Evolutionary conservation across 1,140 invertebrate species (phyloP).

Genomic region (Eupeodes corollae): DNA sequence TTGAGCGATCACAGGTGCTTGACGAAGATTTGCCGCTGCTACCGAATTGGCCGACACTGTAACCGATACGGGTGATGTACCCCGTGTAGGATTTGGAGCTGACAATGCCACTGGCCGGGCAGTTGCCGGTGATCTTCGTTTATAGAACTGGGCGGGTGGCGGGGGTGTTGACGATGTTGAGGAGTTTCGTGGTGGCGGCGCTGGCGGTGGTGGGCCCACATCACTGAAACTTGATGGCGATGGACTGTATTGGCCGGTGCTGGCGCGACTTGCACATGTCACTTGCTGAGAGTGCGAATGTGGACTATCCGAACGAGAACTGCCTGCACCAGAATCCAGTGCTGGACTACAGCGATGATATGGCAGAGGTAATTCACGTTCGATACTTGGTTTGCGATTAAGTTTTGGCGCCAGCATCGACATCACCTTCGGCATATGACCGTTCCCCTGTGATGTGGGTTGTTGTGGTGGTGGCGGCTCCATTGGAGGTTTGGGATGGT

Average conservation of each 20-base stretch:
- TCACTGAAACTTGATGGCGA: conserved; percentile 49
- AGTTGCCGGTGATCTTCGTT: conserved; percentile 67
- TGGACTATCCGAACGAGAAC: conserved; percentile 79
- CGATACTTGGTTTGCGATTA: conserved; percentile 75
- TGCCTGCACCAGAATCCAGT: conserved; percentile 73
- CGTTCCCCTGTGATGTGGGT: conserved; percentile 13
- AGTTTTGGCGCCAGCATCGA: conserved; percentile 54
- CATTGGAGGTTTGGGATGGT: conserved; percentile 26
- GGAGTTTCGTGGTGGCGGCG: conserved; percentile 47
- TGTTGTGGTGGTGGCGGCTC: conserved; percentile 15
- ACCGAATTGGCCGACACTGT: conserved; percentile 2
- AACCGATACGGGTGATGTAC: conserved; percentile 59
- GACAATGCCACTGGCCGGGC: conserved; percentile 38
- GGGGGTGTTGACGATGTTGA: conserved; percentile 62
- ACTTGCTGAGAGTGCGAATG: conserved; percentile 46
- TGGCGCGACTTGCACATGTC: conserved; percentile 31
- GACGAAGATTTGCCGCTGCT: conserved; percentile 13
- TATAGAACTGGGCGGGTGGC: conserved; percentile 62
- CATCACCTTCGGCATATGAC: conserved; percentile 33
- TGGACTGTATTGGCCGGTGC: conserved; percentile 52
- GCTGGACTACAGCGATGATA: conserved; percentile 63
- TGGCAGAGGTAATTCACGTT: conserved; percentile 58
- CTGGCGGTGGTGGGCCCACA: conserved; percentile 59
- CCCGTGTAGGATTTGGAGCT: conserved; percentile 47
- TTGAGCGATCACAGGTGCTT: conserved; percentile 35